Percentiles rank a stretch among this genome's conserved stretches.
phyloP scores from a whole-genome alignment of 1,140 invertebrate genomes.

The Trichonephila inaurata region DNA sequence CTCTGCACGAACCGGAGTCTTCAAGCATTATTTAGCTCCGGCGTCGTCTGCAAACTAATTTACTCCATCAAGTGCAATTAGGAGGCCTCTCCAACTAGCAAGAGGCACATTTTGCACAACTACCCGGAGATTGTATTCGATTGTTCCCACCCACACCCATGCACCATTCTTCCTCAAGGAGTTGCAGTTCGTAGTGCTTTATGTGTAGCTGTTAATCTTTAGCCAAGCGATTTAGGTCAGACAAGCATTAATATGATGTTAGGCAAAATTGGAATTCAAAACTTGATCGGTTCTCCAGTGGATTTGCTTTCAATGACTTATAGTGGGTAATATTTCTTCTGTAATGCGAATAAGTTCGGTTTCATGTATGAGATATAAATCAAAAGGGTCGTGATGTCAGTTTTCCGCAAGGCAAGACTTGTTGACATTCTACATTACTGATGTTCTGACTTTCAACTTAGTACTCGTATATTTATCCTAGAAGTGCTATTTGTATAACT shows the following conservation, averaged over 20 bases:
- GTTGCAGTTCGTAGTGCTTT: not conserved
- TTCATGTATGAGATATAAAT: not conserved
- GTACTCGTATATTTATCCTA: too few relatives aligned
- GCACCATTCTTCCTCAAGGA: conserved; percentile 8
- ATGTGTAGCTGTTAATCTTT: conserved; percentile 49
- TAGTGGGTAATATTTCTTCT: not conserved
- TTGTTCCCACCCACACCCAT: not conserved
- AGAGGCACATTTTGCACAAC: conserved; percentile 23
- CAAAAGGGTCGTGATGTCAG: not conserved
- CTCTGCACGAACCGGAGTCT: conserved; percentile 1
- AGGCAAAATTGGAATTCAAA: not conserved
- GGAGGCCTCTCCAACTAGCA: not conserved
- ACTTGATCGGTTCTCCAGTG: not conserved
- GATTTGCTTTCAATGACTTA: not conserved
- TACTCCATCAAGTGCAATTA: conserved; percentile 69
- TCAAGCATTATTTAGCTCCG: conserved; percentile 51
- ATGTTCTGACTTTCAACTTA: too few relatives aligned
- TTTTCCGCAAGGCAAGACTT: not conserved
- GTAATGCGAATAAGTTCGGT: not conserved
- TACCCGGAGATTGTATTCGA: conserved; percentile 38
- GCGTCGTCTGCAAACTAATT: conserved; percentile 61
- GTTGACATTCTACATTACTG: not conserved
- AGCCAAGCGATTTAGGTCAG: conserved; percentile 21
- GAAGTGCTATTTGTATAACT: too few relatives aligned
- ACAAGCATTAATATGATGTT: conserved; percentile 8